Evolutionary conservation across 1,140 invertebrate genomes (phyloP).

Genomic region (Theocolax elegans): DNA sequence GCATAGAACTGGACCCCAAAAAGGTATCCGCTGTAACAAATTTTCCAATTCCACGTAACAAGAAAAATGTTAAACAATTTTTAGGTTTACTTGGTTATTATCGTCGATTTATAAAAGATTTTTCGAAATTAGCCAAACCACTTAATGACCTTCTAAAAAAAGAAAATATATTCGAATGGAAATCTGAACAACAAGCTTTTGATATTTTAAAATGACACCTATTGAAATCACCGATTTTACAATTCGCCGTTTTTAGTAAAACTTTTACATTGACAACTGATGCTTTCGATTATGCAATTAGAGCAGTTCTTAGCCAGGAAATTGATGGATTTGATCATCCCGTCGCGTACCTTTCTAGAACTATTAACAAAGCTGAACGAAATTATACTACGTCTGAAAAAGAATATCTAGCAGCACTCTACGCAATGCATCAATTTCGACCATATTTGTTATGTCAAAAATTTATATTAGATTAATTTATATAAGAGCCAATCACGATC

Average conservation of each 20-base stretch:
- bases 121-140: slow-evolving; percentile 2
- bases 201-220: slow-evolving; percentile 38
- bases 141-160: slow-evolving; percentile 33
- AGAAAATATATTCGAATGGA: slow-evolving; percentile 38
- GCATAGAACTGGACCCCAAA: not conserved
- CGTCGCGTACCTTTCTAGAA: no score
- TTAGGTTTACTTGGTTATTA: slow-evolving; percentile 2
- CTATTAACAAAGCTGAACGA: no score
- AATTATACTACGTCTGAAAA: no score
- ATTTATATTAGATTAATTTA: no score
- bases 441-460: no score
- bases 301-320: no score
- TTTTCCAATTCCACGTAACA: not conserved
- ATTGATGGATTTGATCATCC: no score
- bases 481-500: no score
- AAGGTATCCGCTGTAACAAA: not conserved
- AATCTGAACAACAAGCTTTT: slow-evolving; percentile 36
- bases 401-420: no score
- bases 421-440: no score
- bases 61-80: not conserved
- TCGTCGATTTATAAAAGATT: slow-evolving; percentile 31
- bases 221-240: slow-evolving; percentile 41
- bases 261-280: slow-evolving; percentile 51
- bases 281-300: slow-evolving; percentile 45
- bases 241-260: slow-evolving; percentile 46